These are phyloP conservation scores for Osmerus eperlanus DNA, from an alignment of 2,113 vertebrate genomes.

Conservation along the genomic window DNA sequence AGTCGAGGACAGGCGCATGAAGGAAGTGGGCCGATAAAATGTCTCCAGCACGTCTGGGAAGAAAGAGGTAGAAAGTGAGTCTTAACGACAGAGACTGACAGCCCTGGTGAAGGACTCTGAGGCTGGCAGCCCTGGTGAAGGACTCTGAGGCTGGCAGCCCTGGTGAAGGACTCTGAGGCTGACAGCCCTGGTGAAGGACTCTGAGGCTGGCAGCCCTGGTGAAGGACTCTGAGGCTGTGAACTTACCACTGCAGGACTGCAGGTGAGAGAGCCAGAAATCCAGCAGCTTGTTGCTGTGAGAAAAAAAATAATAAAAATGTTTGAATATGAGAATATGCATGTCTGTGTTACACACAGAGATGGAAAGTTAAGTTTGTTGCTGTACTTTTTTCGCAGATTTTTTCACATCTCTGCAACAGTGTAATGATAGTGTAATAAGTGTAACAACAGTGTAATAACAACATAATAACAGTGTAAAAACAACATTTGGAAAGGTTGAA, in stretches of 20 bases:
- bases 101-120: too few relatives aligned
- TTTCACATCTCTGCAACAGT: too few relatives aligned
- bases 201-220: background rate
- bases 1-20: conserved; percentile 80
- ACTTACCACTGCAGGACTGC: conserved; percentile 82
- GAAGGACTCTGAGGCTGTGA: background rate
- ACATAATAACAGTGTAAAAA: too few relatives aligned
- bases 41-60: conserved; percentile 86
- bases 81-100: background rate
- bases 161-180: background rate
- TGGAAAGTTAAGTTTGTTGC: too few relatives aligned
- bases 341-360: too few relatives aligned
- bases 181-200: background rate
- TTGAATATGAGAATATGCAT: conserved; percentile 1
- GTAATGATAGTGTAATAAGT: too few relatives aligned
- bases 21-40: conserved; percentile 85
- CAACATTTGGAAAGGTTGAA: too few relatives aligned
- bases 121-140: too few relatives aligned
- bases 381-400: too few relatives aligned
- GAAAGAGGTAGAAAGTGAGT: conserved; percentile 3
- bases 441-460: too few relatives aligned
- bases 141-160: background rate
- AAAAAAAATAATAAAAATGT: background rate
- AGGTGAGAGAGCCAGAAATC: conserved; percentile 90
- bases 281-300: conserved; percentile 81